Percentiles rank a stretch among this genome's conserved stretches.
Conservation (phyloP, 1,140 invertebrate genomes). For the Apis dorsata region DNA sequence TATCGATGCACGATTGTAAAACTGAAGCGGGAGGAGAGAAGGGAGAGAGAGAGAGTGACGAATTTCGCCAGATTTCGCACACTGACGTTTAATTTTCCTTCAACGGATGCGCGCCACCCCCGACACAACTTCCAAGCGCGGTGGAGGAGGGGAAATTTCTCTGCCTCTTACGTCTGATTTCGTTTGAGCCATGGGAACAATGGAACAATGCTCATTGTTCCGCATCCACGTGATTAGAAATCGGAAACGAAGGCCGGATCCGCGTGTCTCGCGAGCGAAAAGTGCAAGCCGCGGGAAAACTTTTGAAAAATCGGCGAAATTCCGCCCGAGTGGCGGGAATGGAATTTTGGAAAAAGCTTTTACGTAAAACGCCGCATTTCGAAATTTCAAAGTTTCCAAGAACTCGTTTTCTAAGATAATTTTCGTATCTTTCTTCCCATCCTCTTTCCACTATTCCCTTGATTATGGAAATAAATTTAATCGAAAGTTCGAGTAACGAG, state of each 20-base stretch:
- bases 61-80: slow-evolving; percentile 34
- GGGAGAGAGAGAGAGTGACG: neutral
- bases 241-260: neutral
- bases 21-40: neutral
- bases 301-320: neutral
- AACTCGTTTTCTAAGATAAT: neutral
- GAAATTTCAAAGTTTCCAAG: neutral
- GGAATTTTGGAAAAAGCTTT: too few species aligned
- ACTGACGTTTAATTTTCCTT: slow-evolving; percentile 54
- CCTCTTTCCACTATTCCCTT: too few species aligned
- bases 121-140: neutral
- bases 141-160: slow-evolving; percentile 25
- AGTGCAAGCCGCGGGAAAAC: neutral
- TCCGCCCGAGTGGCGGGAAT: neutral
- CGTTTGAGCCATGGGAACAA: neutral
- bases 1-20: slow-evolving; percentile 34
- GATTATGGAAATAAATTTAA: neutral
- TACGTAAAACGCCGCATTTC: too few species aligned
- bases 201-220: neutral
- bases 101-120: neutral
- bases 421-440: too few species aligned
- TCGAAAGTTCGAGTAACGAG: too few species aligned
- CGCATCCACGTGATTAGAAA: neutral
- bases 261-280: neutral
- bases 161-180: slow-evolving; percentile 23